phyloP scores from a whole-genome alignment of 2,888 invertebrate genomes.

The Tineola bisselliella region DNA sequence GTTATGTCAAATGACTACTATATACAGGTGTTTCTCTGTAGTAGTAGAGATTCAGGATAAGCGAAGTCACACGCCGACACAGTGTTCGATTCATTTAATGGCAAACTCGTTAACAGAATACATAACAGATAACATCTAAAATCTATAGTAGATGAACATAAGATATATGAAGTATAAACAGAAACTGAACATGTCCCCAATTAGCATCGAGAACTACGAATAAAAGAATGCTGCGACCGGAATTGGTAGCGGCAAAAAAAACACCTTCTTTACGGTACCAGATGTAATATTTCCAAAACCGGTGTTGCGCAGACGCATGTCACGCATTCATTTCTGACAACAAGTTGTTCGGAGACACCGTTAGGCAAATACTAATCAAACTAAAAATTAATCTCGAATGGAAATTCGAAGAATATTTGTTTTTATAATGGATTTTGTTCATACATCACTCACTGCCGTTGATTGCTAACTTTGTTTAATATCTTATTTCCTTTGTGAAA shows the following conservation, averaged over 20 bases:
- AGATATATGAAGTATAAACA: too few relatives aligned
- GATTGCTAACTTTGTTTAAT: too few relatives aligned
- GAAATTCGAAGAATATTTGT: neutral
- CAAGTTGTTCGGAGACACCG: neutral
- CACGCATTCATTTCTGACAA: neutral
- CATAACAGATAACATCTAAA: too few relatives aligned
- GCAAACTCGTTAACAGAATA: too few relatives aligned
- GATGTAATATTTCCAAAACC: constrained; percentile 1
- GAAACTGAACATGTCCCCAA: neutral
- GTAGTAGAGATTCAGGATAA: too few relatives aligned
- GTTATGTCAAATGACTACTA: too few relatives aligned
- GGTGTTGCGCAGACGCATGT: neutral
- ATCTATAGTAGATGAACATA: too few relatives aligned
- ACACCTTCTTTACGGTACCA: neutral
- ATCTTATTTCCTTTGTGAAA: too few relatives aligned
- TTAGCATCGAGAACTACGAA: neutral
- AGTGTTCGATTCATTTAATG: too few relatives aligned
- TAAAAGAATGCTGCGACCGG: constrained; percentile 6
- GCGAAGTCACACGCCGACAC: too few relatives aligned
- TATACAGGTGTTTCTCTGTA: too few relatives aligned
- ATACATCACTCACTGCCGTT: neutral
- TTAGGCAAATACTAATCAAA: neutral
- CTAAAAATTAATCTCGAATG: neutral
- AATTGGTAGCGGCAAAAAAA: neutral
- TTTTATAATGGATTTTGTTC: neutral